Evolutionary conservation across 1,140 invertebrate species (phyloP).

Genomic region (Hyposmocoma kahamanoa): DNA sequence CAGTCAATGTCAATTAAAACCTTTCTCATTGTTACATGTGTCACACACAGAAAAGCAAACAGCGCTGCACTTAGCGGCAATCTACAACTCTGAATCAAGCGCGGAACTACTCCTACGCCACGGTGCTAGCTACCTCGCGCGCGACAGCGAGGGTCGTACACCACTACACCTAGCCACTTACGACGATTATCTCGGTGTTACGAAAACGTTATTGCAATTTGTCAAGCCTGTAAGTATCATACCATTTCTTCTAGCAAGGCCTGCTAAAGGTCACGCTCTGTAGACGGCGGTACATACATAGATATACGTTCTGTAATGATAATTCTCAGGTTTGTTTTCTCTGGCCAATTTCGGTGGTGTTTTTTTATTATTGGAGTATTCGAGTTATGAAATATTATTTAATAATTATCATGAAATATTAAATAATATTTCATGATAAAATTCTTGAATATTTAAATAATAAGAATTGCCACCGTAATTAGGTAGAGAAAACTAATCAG

Average conservation of each 20-base stretch:
- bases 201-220: constrained; percentile 19
- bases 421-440: no score
- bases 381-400: not conserved
- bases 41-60: constrained; percentile 73
- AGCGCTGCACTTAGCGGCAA: constrained; percentile 85
- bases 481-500: no score
- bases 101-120: constrained; percentile 75
- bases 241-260: no score
- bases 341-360: no score
- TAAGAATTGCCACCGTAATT: no score
- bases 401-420: no score
- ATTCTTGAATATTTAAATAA: no score
- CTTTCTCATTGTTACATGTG: not conserved
- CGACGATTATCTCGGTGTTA: constrained; percentile 25
- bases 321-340: no score
- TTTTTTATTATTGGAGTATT: not conserved
- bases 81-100: constrained; percentile 77
- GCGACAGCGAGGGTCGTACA: constrained; percentile 79
- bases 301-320: no score
- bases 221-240: no score
- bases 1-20: not conserved
- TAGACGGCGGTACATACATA: no score
- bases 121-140: constrained; percentile 75
- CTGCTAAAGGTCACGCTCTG: no score
- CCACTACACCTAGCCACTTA: constrained; percentile 81